Conservation (phyloP, 2,888 invertebrate species). For the Xanthia icteritia region DNA sequence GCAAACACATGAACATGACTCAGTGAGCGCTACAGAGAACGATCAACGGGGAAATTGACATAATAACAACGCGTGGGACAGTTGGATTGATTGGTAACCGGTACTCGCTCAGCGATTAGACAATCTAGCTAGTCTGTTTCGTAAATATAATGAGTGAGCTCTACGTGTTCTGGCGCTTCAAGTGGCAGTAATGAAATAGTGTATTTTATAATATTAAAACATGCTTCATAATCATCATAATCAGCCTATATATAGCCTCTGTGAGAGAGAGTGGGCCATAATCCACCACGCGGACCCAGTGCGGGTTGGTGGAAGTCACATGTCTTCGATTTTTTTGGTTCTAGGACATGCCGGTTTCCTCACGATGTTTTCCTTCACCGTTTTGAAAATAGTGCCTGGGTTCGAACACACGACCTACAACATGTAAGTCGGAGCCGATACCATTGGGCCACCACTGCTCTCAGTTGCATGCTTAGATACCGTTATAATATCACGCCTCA, state of each 20-base stretch:
- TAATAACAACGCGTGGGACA: background rate
- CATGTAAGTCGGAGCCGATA: too few species aligned
- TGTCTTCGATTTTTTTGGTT: background rate
- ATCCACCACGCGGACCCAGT: background rate
- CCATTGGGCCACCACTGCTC: too few species aligned
- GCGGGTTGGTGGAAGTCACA: background rate
- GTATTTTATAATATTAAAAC: background rate
- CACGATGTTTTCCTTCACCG: background rate
- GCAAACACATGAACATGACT: background rate
- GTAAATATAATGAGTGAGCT: background rate
- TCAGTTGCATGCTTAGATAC: too few species aligned
- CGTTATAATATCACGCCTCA: background rate
- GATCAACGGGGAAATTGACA: background rate
- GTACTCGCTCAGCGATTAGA: background rate
- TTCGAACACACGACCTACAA: too few species aligned
- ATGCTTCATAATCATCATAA: background rate
- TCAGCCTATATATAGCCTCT: background rate
- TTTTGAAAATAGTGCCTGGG: background rate
- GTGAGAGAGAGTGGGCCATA: too few species aligned
- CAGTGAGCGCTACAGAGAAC: background rate
- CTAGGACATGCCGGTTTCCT: background rate
- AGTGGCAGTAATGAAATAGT: background rate
- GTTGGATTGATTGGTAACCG: background rate
- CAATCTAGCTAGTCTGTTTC: background rate
- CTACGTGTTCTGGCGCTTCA: background rate